Evolutionary conservation across 1,140 invertebrate genomes (phyloP), one percentile per base, ranked within the genome.

Genomic region (Anastrepha ludens): DNA sequence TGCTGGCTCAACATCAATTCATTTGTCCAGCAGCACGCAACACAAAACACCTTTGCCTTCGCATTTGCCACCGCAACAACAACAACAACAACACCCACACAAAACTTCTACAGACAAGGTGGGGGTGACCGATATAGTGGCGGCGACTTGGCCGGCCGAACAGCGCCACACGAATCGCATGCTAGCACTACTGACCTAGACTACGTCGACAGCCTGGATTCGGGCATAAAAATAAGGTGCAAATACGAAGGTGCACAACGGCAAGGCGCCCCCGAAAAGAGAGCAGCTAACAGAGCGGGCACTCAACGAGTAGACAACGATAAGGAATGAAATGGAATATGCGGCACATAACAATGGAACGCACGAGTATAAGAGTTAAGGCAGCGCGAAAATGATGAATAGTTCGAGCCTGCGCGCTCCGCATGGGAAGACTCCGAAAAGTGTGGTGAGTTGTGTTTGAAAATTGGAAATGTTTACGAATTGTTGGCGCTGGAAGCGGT

Each of bases 121-220:
- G 4, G 9, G 50, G 47, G 39, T 74, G 41, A 47, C 67, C 67
- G 67, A 74, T 74, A 41, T 29, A n/a, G 74, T 58, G 74, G 17
- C 44, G 70, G 44, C 74, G 47, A 81, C 17, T 81, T 81, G 74
- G 74, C 74, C 47, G 55, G 47, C 74, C 74, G 74, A 81, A 8
- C n/a, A 81, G 20, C 74, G 20, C 44, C 44, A 20, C 13, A 55
- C 74, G 74, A 81, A 81, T 81, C 47, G 47, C 7, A 15, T 81
- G 60, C 62, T 65, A 50, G 47, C 58, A 87, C 87, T 85, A 88
- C 87, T 88, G 87, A 88, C 87, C 87, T 88, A 88, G 87, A 88
- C 87, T 85, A 88, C 81, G 87, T 85, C 55, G 86, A 67, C 29
- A 55, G 86, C 62, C 62, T 50, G 60, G 60, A 55, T 86, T 65